Evolutionary conservation across 2,888 invertebrate species (phyloP).

Genomic region (Phasia obesa): DNA sequence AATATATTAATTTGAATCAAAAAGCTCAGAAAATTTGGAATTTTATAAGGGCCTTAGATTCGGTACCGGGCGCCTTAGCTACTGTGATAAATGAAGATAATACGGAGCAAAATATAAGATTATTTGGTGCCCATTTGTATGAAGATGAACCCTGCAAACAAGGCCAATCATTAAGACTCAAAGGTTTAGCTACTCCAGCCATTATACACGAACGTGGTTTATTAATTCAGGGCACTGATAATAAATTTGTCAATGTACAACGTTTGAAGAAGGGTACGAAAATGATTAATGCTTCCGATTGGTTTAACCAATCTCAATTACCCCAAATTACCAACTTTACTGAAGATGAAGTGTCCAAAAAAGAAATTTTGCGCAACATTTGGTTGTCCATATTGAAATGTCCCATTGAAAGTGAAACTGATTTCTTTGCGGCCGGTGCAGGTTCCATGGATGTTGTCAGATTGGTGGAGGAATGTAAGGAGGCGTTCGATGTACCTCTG

Average conservation of each 20-base stretch:
- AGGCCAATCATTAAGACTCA: conserved; percentile 84
- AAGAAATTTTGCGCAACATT: conserved; percentile 86
- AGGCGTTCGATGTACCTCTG: conserved; percentile 88
- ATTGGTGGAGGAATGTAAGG: conserved; percentile 95
- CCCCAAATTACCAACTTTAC: conserved; percentile 86
- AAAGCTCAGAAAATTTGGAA: conserved; percentile 91
- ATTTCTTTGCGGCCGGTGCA: conserved; percentile 97
- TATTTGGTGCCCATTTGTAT: conserved; percentile 89
- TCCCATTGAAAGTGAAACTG: conserved; percentile 89
- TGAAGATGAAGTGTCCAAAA: conserved; percentile 88
- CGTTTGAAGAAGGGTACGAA: conserved; percentile 90
- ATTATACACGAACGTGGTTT: conserved; percentile 91
- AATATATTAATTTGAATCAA: conserved; percentile 89
- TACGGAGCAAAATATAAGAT: conserved; percentile 86
- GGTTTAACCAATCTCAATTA: conserved; percentile 85
- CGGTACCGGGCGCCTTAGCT: conserved; percentile 95
- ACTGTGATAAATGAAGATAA: conserved; percentile 82
- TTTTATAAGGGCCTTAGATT: conserved; percentile 96
- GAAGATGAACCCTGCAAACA: conserved; percentile 82
- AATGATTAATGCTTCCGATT: conserved; percentile 91
- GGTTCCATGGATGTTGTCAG: conserved; percentile 98
- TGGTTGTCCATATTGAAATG: conserved; percentile 94
- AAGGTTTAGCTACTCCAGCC: conserved; percentile 85
- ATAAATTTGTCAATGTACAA: conserved; percentile 89
- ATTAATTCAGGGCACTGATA: conserved; percentile 91